phyloP scores from a whole-genome alignment of 2,888 invertebrate genomes.

The Saturnia japonica region DNA sequence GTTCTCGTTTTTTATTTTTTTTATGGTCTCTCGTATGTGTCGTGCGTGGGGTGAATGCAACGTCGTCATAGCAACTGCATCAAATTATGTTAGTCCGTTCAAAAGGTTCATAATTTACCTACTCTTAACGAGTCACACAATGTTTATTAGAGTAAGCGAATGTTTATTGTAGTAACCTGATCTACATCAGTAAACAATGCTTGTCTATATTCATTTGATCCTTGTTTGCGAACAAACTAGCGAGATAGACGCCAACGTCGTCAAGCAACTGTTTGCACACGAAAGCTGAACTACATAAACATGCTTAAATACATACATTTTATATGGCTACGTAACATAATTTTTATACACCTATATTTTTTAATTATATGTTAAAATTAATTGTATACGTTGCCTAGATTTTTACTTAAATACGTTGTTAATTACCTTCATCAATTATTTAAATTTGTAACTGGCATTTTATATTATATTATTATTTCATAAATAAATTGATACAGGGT shows the following conservation, averaged over 20 bases:
- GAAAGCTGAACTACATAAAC: slow-evolving; percentile 44
- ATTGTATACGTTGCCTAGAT: neutral
- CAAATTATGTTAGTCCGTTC: slow-evolving; percentile 54
- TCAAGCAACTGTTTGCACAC: slow-evolving; percentile 64
- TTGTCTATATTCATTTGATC: slow-evolving; percentile 77
- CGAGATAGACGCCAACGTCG: slow-evolving; percentile 73
- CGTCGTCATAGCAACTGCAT: slow-evolving; percentile 76
- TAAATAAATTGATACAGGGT: no score
- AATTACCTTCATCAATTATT: neutral
- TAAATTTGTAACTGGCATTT: no score
- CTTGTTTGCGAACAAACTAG: slow-evolving; percentile 75
- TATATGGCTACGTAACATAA: slow-evolving; percentile 36
- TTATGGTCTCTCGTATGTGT: slow-evolving; percentile 72
- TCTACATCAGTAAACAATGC: slow-evolving; percentile 67
- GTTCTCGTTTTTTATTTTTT: slow-evolving; percentile 65
- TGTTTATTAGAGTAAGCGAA: slow-evolving; percentile 44
- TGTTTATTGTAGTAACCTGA: slow-evolving; percentile 77
- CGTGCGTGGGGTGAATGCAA: slow-evolving; percentile 67
- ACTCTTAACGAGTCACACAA: slow-evolving; percentile 30
- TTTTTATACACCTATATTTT: neutral
- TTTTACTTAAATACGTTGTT: neutral
- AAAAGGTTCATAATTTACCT: slow-evolving; percentile 7
- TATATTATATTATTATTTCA: no score
- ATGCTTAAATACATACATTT: slow-evolving; percentile 64
- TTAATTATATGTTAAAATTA: neutral